Evolutionary conservation across 2,888 invertebrate species (phyloP).

Genomic region (Apotomis betuletana): DNA sequence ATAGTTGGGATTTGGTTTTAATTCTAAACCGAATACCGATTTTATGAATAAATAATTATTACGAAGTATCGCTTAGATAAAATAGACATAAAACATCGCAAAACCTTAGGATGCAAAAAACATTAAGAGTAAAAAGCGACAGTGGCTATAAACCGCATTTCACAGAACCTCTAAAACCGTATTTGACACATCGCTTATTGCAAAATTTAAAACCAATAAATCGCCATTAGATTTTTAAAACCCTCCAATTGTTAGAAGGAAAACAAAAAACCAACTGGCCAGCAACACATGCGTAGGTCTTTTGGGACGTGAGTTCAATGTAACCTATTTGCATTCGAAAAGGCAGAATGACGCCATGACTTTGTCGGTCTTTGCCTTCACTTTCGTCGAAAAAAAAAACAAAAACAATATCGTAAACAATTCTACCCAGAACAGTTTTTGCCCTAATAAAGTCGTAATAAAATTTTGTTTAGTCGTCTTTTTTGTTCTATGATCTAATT

Average conservation of each 20-base stretch:
- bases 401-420: slow-evolving; percentile 66
- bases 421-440: slow-evolving; percentile 71
- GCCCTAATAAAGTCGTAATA: slow-evolving; percentile 74
- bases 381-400: slow-evolving; percentile 72
- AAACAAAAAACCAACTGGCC: slow-evolving; percentile 65
- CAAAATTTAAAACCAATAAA: slow-evolving; percentile 45
- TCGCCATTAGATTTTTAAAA: slow-evolving; percentile 40
- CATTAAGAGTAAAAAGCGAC: slow-evolving; percentile 22
- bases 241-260: slow-evolving; percentile 48
- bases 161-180: slow-evolving; percentile 40
- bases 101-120: slow-evolving; percentile 17
- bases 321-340: slow-evolving; percentile 79
- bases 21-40: too few species aligned
- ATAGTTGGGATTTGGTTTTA: not conserved
- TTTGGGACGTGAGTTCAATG: slow-evolving; percentile 72
- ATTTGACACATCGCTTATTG: slow-evolving; percentile 44
- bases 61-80: not conserved
- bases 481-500: slow-evolving; percentile 64
- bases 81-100: slow-evolving; percentile 5
- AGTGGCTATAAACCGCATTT: slow-evolving; percentile 37
- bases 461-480: slow-evolving; percentile 54
- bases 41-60: too few species aligned
- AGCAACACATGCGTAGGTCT: slow-evolving; percentile 62
- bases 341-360: slow-evolving; percentile 65
- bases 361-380: slow-evolving; percentile 66